These are phyloP conservation scores for Rhea americana DNA, from an alignment of 2,113 vertebrate species.

Conservation along the genomic window DNA sequence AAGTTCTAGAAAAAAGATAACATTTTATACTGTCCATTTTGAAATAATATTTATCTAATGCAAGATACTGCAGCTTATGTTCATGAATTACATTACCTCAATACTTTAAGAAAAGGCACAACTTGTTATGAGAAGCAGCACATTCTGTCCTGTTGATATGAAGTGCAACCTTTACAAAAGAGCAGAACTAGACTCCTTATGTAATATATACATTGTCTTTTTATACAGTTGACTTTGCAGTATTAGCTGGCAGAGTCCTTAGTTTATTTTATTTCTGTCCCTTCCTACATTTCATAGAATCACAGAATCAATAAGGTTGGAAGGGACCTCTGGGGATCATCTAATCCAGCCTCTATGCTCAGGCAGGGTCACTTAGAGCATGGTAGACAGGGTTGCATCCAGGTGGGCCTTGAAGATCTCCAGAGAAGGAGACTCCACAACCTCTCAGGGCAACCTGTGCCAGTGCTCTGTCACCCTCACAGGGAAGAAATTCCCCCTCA, in stretches of 20 bases:
- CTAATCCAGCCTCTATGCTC: too few relatives aligned
- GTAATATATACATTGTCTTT: neutral
- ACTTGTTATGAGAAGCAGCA: neutral
- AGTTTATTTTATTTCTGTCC: neutral
- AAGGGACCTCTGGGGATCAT: too few relatives aligned
- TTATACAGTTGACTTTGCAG: neutral
- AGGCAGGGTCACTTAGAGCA: too few relatives aligned
- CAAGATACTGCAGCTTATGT: neutral
- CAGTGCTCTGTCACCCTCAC: too few relatives aligned
- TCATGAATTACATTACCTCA: accelerated
- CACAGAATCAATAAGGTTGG: too few relatives aligned
- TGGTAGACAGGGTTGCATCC: too few relatives aligned
- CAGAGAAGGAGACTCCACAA: too few relatives aligned
- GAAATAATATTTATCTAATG: neutral
- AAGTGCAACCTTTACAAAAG: neutral
- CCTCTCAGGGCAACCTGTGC: too few relatives aligned
- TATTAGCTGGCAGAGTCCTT: neutral
- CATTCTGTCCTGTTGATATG: neutral
- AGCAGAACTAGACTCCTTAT: neutral
- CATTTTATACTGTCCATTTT: neutral
- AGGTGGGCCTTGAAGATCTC: too few relatives aligned
- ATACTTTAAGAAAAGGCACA: neutral
- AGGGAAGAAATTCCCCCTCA: too few relatives aligned
- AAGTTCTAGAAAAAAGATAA: neutral
- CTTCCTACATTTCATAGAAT: neutral